phyloP scores from a whole-genome alignment of 2,797 vertebrate species.

The Periophthalmus magnuspinnatus region DNA sequence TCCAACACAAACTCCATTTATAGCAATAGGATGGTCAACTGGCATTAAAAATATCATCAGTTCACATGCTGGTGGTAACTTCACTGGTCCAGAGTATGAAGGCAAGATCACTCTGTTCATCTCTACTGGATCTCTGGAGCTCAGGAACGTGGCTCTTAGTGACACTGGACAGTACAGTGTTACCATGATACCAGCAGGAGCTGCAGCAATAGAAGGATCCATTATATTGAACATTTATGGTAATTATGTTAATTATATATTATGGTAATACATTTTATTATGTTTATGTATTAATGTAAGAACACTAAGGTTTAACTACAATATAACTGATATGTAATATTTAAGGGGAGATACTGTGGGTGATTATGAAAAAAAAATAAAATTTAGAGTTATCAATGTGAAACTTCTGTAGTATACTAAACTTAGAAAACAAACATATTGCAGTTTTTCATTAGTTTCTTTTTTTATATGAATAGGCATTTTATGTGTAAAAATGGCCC shows the following conservation, averaged over 20 bases:
- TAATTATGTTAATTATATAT: no score
- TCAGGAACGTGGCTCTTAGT: constrained; percentile 13
- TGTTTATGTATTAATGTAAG: no score
- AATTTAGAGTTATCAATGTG: no score
- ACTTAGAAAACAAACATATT: no score
- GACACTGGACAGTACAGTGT: background rate
- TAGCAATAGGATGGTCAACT: accelerated
- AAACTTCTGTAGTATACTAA: no score
- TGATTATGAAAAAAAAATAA: no score
- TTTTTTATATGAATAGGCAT: no score
- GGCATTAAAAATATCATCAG: background rate
- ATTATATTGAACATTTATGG: background rate
- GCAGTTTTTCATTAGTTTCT: no score
- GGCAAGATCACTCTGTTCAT: constrained; percentile 30
- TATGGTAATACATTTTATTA: background rate
- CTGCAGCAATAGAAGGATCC: accelerated
- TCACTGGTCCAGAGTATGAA: background rate
- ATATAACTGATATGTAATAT: no score
- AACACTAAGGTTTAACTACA: no score
- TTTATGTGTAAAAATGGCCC: no score
- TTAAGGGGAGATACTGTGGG: no score
- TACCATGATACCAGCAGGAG: background rate
- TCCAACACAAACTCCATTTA: background rate
- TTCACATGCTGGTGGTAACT: background rate
- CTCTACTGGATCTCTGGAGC: constrained; percentile 41